Base-by-base conservation (phyloP, 2,797 vertebrate species). In the Molossus molossus region DNA sequence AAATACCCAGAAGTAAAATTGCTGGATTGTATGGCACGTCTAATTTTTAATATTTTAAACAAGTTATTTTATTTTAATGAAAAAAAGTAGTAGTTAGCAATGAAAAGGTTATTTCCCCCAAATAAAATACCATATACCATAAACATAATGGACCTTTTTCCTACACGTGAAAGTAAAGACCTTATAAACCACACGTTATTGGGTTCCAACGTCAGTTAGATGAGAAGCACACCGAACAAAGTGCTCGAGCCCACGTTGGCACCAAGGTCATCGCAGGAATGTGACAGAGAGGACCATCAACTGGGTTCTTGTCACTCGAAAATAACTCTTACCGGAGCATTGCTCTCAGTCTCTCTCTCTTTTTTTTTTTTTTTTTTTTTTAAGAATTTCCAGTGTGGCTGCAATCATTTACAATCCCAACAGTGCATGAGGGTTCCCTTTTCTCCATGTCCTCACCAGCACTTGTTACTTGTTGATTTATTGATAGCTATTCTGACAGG, bases 31-130 rank as follows among this genome's bases (percentile, higher is more conserved):
- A 57, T 1, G 6, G 53, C 53, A 79, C 53, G 14, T 79, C 20
- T 57, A 23, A 79, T 23, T 79, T 57, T 57, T 79, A 79, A 79
- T 79, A 57, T 23, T 65, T n/a, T 64, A 62, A 81, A 89, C 53
- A 93, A 67, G 40, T 87, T 86, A 64, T 79, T 97, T 97, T 97
- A 97, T 96, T 97, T 67, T 96, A 15, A 86, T 81, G 48, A 84
- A 90, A 91, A 96, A 94, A 94, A 96, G 76, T 18, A 90, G 62
- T 14, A 70, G 40, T 11, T 90, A 60, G 23, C 64, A 94, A 92
- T 3, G 37, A 73, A 82, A 81, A 96, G 87, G 50, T n/a, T 62
- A 70, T 82, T 86, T 91, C 48, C n/a, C 25, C 40, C 33, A 33
- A 87, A 0, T 87, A 95, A 65, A 76, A 48, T 33, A 95, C 8